These are phyloP conservation scores for Polypterus senegalus DNA, from an alignment of 2,113 vertebrate genomes.

Conservation along the genomic window DNA sequence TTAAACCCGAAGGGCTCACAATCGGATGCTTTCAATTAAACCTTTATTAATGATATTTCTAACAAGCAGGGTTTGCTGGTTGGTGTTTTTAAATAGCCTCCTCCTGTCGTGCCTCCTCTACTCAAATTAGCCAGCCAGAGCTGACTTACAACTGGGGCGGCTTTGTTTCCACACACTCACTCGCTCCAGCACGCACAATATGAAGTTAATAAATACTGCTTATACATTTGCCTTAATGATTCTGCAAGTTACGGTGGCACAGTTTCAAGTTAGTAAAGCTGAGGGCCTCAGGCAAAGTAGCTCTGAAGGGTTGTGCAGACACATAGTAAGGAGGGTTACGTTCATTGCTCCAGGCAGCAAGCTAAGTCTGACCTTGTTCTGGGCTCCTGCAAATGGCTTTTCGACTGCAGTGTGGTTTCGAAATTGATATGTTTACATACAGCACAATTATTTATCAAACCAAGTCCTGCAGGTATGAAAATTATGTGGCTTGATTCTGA, in stretches of 20 bases:
- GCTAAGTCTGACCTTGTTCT: conserved; percentile 29
- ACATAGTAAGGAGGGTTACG: conserved; percentile 14
- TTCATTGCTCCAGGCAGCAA: conserved; percentile 22
- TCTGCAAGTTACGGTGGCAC: conserved; percentile 14
- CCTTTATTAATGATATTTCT: too few species aligned
- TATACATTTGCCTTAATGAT: conserved; percentile 30
- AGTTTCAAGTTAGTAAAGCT: conserved; percentile 18
- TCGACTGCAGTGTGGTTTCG: conserved; percentile 13
- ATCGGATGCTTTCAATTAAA: too few species aligned
- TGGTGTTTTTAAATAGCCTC: too few species aligned
- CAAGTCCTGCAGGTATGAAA: conserved; percentile 19
- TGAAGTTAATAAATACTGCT: conserved; percentile 24
- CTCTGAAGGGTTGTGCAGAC: conserved; percentile 20
- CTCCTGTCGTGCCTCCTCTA: too few species aligned
- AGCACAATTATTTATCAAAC: conserved; percentile 25
- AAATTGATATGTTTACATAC: conserved; percentile 31
- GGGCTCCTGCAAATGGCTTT: conserved; percentile 26
- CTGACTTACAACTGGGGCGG: conserved; percentile 2
- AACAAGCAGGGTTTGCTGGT: too few species aligned
- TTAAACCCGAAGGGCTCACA: too few species aligned
- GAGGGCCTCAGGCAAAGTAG: conserved; percentile 20
- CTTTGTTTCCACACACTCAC: conserved; percentile 5
- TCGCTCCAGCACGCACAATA: neutral
- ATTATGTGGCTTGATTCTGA: conserved; percentile 22
- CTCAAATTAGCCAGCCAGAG: neutral